Base-by-base conservation (phyloP, 37 sponge, comb jelly and placozoan genomes). In the Diacarnus erythraeanus region DNA sequence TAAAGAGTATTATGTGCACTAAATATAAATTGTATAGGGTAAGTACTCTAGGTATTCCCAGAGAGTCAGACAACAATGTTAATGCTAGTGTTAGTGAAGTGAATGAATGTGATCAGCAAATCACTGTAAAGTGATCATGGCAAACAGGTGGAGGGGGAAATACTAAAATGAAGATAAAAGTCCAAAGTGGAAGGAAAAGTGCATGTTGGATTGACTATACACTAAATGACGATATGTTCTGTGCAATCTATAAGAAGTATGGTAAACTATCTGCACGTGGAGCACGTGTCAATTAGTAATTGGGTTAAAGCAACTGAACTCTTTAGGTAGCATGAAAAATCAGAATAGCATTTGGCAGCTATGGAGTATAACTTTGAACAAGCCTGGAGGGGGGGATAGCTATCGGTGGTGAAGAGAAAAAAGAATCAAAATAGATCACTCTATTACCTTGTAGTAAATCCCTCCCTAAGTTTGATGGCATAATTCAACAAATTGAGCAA, bases 211-310 rank as follows among this genome's bases (percentile, higher is more conserved):
- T 64, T 64, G 65, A 64, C 15, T 64, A 64, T 64, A 64, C 8
- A 64, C 26, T 21, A 34, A 3, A 73, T 61, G 25, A 54, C 10
- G 75, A 39, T 35, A 73, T 77, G 77, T 25, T 77, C 37, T 77
- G 68, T 30, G n/a, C 67, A 22, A 21, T 78, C 23, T 65, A 61
- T 30, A 78, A 3, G 69, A 12, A 17, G 20, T 39, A 22, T 65
- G 77, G 77, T 22, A 77, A 77, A 59, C 23, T 30, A 12, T 37
- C 57, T 30, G 79, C 79, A 26, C 31, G 33, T 41, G 79, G 79
- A 10, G 79, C 79, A 39, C 65, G 79, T 67, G 79, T 78, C 79
- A 35, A 38, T 65, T 23, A 40, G 66, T 27, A 78, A 78, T 31
- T 78, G 41, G 67, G 79, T 61, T 25, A 65, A 64, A 65, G 67